A percentile compares a stretch with the other conserved stretches of the same genome.
phyloP scores from a whole-genome alignment of 1,140 invertebrate species.

The Panagrolaimus sp. region DNA sequence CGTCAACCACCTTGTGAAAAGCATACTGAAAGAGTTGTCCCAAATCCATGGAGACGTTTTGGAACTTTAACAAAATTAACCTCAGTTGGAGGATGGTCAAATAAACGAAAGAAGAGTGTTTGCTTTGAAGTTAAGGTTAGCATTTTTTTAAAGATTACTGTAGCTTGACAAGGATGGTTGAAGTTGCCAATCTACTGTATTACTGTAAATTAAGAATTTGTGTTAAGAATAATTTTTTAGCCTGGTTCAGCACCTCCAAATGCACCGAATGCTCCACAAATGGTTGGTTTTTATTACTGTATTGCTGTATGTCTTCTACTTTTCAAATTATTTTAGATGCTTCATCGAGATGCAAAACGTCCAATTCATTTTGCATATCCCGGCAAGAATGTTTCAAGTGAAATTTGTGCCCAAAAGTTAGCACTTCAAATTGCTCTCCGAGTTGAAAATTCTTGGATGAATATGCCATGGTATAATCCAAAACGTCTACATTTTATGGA shows the following conservation, averaged over 20 bases:
- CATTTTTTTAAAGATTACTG: background rate
- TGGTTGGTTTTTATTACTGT: too few relatives aligned
- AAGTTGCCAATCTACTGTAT: too few relatives aligned
- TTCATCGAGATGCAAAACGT: background rate
- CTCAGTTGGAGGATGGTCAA: background rate
- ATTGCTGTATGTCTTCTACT: too few relatives aligned
- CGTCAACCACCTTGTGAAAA: background rate
- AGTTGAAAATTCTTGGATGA: background rate
- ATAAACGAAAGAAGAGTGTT: background rate
- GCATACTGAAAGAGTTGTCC: background rate
- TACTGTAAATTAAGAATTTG: too few relatives aligned
- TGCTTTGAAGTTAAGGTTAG: background rate
- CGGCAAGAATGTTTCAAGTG: background rate
- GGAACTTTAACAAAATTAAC: conserved; percentile 5
- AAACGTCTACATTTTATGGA: too few relatives aligned
- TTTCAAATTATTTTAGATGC: too few relatives aligned
- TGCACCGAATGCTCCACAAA: conserved; percentile 3
- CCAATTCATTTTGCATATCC: background rate
- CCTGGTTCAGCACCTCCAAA: background rate
- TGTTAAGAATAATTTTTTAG: background rate
- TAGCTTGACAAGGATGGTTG: too few relatives aligned
- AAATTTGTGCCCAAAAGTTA: background rate
- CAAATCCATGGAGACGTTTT: conserved; percentile 8
- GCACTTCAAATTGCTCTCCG: background rate
- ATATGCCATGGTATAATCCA: background rate